Evolutionary conservation across 1,140 invertebrate genomes (phyloP).

Genomic region (Antheraea pernyi): DNA sequence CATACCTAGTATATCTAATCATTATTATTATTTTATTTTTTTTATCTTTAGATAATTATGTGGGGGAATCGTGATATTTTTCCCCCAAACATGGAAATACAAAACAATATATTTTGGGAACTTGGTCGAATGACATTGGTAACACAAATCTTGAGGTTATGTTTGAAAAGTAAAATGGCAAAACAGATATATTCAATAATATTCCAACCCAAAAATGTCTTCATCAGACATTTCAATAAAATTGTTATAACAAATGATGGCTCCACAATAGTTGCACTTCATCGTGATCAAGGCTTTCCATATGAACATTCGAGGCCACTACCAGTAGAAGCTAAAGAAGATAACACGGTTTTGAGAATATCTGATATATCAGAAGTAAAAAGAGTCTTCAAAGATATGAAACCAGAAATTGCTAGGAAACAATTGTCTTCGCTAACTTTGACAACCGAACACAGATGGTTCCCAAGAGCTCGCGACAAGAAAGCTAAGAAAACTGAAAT

Average conservation of each 20-base stretch:
- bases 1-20: too few relatives aligned
- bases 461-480: conserved; percentile 83
- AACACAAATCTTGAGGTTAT: neutral
- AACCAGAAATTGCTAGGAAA: conserved; percentile 80
- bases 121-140: too few relatives aligned
- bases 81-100: too few relatives aligned
- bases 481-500: conserved; percentile 83
- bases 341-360: conserved; percentile 82
- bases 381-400: conserved; percentile 83
- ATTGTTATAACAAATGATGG: conserved; percentile 86
- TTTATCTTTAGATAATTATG: too few relatives aligned
- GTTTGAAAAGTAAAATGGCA: conserved; percentile 37
- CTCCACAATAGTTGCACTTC: conserved; percentile 91
- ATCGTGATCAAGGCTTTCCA: conserved; percentile 89
- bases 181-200: conserved; percentile 30
- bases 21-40: too few relatives aligned
- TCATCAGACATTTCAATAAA: conserved; percentile 60
- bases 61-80: too few relatives aligned
- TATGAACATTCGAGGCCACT: conserved; percentile 91
- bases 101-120: too few relatives aligned
- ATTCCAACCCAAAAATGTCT: conserved; percentile 22
- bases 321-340: conserved; percentile 70
- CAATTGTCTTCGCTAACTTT: conserved; percentile 87
- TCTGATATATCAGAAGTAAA: conserved; percentile 81
- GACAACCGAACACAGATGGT: conserved; percentile 91